Percentiles rank a stretch among this genome's conserved stretches.
Evolutionary conservation across 2,888 invertebrate species (phyloP).

Genomic region (Synergus laeviventris): DNA sequence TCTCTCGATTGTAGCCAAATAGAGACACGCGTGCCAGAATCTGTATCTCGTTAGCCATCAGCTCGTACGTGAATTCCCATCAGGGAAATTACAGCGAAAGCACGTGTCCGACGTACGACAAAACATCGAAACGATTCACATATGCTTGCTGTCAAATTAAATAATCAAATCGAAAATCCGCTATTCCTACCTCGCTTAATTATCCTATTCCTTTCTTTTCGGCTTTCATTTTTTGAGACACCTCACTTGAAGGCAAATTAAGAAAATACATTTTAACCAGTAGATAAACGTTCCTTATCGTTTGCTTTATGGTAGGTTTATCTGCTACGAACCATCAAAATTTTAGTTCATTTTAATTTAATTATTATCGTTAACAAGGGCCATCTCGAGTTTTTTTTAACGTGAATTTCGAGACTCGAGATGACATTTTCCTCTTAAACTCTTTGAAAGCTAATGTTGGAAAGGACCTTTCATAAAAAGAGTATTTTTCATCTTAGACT

Average conservation of each 20-base stretch:
- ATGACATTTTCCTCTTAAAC: not conserved
- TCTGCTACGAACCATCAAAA: too few species aligned
- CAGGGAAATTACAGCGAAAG: slow-evolving; percentile 35
- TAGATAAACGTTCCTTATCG: too few species aligned
- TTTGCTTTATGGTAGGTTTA: too few species aligned
- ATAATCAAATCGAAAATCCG: not conserved
- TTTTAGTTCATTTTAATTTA: too few species aligned
- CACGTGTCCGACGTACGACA: slow-evolving; percentile 26
- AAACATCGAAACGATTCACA: slow-evolving; percentile 22
- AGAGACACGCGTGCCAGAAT: slow-evolving; percentile 36
- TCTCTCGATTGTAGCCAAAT: slow-evolving; percentile 19
- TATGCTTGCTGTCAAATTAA: slow-evolving; percentile 14
- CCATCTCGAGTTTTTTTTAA: too few species aligned
- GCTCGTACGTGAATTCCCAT: slow-evolving; percentile 33
- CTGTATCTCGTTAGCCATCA: slow-evolving; percentile 36
- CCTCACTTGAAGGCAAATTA: too few species aligned
- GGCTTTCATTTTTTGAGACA: too few species aligned
- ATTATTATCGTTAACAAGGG: too few species aligned
- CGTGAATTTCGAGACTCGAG: not conserved
- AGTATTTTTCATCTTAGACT: slow-evolving; percentile 9
- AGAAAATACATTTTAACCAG: too few species aligned
- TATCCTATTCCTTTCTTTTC: too few species aligned
- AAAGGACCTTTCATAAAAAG: not conserved
- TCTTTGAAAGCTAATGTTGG: not conserved
- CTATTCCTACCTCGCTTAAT: too few species aligned